Conservation (phyloP, 2,888 invertebrate genomes). For the Pedicia rivosa region DNA sequence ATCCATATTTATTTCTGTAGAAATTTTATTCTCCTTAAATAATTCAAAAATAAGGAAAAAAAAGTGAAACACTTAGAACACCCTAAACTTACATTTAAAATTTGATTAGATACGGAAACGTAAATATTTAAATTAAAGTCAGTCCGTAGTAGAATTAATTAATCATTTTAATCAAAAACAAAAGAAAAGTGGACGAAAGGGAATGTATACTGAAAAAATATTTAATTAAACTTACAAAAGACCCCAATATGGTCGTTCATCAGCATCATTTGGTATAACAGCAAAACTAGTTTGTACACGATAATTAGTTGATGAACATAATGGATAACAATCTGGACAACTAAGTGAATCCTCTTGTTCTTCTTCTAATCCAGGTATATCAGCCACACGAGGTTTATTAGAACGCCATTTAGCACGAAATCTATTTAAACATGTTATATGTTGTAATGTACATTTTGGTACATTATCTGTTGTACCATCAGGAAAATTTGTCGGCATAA, state of each 20-base stretch:
- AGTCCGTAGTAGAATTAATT: too few species aligned
- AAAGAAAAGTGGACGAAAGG: neutral
- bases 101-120: too few species aligned
- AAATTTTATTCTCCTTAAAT: too few species aligned
- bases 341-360: constrained; percentile 32
- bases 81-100: too few species aligned
- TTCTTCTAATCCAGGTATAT: constrained; percentile 23
- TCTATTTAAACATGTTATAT: constrained; percentile 22
- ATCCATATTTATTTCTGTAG: too few species aligned
- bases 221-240: constrained; percentile 7
- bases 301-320: constrained; percentile 34
- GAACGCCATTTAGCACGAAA: constrained; percentile 18
- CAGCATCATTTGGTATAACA: neutral
- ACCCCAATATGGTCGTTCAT: constrained; percentile 7
- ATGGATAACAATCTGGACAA: constrained; percentile 35
- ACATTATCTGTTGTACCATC: constrained; percentile 5
- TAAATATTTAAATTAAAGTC: too few species aligned
- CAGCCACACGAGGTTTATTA: constrained; percentile 6
- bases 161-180: too few species aligned
- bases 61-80: too few species aligned
- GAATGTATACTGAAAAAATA: neutral
- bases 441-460: constrained; percentile 23
- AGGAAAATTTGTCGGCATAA: constrained; percentile 23
- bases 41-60: too few species aligned
- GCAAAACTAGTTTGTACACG: constrained; percentile 18